Base-by-base conservation (phyloP, 2,797 vertebrate species). In the Rousettus madagascariensis region DNA sequence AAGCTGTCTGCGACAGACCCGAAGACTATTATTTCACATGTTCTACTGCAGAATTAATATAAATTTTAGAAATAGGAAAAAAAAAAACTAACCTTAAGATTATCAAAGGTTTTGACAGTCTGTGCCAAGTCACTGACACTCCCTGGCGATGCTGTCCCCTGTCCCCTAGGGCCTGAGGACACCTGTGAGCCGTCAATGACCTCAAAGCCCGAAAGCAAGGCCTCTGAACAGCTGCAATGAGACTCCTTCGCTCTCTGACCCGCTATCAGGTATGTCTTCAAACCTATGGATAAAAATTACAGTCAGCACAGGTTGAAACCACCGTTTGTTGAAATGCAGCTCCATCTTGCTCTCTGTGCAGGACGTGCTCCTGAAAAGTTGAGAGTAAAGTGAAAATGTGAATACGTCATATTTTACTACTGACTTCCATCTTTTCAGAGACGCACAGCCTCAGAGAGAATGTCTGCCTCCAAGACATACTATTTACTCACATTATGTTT, bases 231-330 rank as follows among this genome's bases (percentile, higher is more conserved):
- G 98, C 98, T 99, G 97, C 99, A 99, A 20, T 97, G 98, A 59
- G 98, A 97, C 49, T 98, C 98, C 96, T 99, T 99, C 83, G 98
- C 98, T 98, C 99, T 98, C 98, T 99, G 99, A 92, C 99, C 98
- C 15, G 99, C 99, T 98, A 99, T 99, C 98, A 99, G 98, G 97
- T 99, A 99, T 85, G 99, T 99, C 98, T 99, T 99, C 97, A 99
- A 98, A 96, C 99, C 99, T 99, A 97, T 7, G 97, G 46, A 86
- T 88, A 26, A 96, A 71, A 95, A 94, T 93, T 0, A 93, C 72
- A 95, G 78, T 98, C 90, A 98, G 97, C 96, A 96, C 16, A 26
- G 15, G 26, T 89, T 36, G 86, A 96, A 95, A 95, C n/a, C 59
- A 84, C 33, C 9, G 19, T 24, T 17, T 59, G 66, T 84, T 41